Base-by-base conservation (phyloP, 2,888 invertebrate genomes). In the Lissocephala sabroskyi region DNA sequence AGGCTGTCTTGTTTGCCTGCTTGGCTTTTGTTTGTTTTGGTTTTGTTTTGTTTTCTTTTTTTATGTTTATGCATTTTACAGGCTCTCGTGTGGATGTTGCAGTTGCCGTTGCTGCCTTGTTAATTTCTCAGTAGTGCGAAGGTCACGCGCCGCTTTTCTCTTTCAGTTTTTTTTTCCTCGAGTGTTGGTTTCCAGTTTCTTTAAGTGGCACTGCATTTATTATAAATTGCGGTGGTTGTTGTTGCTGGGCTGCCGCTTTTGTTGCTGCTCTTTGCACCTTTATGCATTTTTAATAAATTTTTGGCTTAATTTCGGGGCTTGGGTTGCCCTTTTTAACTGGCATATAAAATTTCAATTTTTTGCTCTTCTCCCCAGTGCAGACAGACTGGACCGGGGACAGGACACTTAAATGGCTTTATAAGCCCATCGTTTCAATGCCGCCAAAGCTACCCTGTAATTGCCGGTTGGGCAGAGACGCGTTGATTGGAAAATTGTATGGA, bases 401-500 rank as follows among this genome's bases (percentile, higher is more conserved):
- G n/a, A 13, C 59, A 57, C 66, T 56, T 74, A 48, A 70, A 70
- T 70, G 68, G 68, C 68, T 70, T 77, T 66, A 70, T 70, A 70
- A 65, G 67, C 68, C 74, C 62, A 62, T 66, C 55, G 66, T 42
- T 29, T 26, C 49, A 50, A 41, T 45, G 60, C 41, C 45, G 45
- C 49, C 48, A 49, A 49, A 50, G 39, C 44, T 52, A 51, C 49
- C 54, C 58, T 50, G 64, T 77, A 70, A 77, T 60, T 77, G 71
- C 56, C 61, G 71, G 3, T 26, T 39, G 9, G 49, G 63, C 74
- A 77, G 71, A 49, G 39, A 60, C 68, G 68, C 68, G 68, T 70
- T 70, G 77, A 70, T 70, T 70, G 77, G 77, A 77, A 70, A 70
- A 70, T 70, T 70, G 77, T 70, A 70, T 76, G 74, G 49, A 70